These are phyloP conservation scores for Lepidurus couesii DNA, from an alignment of 1,140 invertebrate species.

Conservation along the genomic window DNA sequence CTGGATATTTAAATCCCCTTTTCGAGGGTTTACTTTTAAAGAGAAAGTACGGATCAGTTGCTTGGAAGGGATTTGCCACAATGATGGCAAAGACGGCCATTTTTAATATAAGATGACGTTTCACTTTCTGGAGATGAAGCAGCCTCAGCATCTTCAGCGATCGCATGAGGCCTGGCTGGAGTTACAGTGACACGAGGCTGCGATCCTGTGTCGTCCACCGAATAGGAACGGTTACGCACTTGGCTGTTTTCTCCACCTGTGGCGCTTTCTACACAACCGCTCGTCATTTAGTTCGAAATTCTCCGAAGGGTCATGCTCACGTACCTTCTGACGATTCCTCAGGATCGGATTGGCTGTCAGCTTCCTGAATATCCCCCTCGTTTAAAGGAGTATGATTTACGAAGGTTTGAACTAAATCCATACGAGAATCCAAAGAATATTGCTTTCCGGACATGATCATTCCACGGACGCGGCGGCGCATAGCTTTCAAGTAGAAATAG, in stretches of 20 bases:
- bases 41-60: background rate
- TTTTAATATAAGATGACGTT: background rate
- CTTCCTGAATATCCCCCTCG: background rate
- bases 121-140: background rate
- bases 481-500: conserved; percentile 49
- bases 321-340: conserved; percentile 13
- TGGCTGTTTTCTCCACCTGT: conserved; percentile 1
- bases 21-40: background rate
- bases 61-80: background rate
- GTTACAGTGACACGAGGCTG: background rate
- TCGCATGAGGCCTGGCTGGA: background rate
- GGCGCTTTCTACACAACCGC: background rate
- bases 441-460: conserved; percentile 78
- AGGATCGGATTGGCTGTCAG: background rate
- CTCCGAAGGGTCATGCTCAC: too few relatives aligned
- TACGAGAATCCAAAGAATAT: conserved; percentile 82
- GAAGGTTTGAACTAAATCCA: conserved; percentile 72
- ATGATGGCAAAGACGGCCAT: background rate
- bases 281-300: background rate
- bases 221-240: background rate
- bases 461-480: conserved; percentile 73
- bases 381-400: conserved; percentile 27
- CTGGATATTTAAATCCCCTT: background rate
- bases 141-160: background rate
- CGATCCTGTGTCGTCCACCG: conserved; percentile 1